phyloP scores from a whole-genome alignment of 1,140 invertebrate species.

The Rhizoglyphus robini region DNA sequence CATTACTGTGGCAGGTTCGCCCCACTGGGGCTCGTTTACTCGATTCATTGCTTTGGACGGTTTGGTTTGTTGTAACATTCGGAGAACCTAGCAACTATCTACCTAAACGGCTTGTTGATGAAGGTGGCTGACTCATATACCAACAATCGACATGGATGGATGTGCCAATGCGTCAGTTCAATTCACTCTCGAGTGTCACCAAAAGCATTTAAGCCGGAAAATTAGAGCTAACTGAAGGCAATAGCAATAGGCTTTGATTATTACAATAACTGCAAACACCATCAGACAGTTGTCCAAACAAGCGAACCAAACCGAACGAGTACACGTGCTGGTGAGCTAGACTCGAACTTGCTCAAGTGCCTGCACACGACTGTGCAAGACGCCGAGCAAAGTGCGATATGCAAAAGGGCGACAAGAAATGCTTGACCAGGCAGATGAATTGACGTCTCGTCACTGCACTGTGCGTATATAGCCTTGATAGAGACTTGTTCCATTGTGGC shows the following conservation, averaged over 20 bases:
- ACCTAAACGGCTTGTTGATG: no score
- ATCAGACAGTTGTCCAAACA: slow-evolving; percentile 10
- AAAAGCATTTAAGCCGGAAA: slow-evolving; percentile 8
- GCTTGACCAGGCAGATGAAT: not conserved
- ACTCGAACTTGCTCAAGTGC: slow-evolving; percentile 3
- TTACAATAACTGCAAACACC: not conserved
- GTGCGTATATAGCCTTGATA: not conserved
- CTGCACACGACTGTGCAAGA: slow-evolving; percentile 16
- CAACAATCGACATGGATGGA: no score
- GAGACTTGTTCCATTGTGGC: not conserved
- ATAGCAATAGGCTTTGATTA: not conserved
- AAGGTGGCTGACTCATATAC: no score
- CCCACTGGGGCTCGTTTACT: no score
- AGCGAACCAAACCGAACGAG: not conserved
- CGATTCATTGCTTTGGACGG: no score
- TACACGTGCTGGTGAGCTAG: not conserved
- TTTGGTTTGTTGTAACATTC: no score
- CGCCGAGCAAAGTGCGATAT: not conserved
- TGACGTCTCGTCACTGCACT: not conserved
- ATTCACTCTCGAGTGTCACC: no score
- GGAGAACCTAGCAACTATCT: no score
- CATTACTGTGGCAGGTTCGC: no score
- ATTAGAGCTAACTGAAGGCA: not conserved
- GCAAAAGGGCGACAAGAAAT: not conserved
- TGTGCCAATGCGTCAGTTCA: no score